Percentiles rank a stretch among this genome's conserved stretches.
phyloP scores from a whole-genome alignment of 2,797 vertebrate species.

The Periophthalmus magnuspinnatus region DNA sequence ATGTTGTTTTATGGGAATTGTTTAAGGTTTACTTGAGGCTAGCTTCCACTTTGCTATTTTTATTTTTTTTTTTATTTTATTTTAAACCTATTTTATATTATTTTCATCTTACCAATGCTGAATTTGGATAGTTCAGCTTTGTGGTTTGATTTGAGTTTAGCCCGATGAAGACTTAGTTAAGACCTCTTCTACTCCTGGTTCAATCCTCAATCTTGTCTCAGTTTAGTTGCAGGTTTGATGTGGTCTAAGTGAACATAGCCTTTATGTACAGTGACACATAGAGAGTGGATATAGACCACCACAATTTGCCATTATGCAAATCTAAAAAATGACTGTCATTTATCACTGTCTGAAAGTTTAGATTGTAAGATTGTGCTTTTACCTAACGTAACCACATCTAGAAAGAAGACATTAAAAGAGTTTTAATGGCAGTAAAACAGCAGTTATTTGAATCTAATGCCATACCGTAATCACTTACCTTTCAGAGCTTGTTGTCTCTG shows the following conservation, averaged over 20 bases:
- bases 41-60: no score
- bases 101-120: no score
- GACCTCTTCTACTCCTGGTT: no score
- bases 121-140: no score
- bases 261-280: not conserved
- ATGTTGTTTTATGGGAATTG: not conserved
- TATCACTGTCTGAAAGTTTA: not conserved
- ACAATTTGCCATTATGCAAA: not conserved
- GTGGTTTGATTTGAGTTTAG: no score
- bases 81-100: no score
- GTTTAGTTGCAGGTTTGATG: no score
- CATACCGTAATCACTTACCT: not conserved
- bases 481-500: not conserved
- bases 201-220: no score
- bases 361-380: not conserved
- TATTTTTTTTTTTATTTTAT: no score
- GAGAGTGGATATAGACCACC: not conserved
- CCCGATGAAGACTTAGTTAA: no score
- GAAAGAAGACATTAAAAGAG: not conserved
- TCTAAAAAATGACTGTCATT: not conserved
- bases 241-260: not conserved
- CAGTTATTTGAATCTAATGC: not conserved
- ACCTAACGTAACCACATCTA: conserved; percentile 15
- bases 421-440: conserved; percentile 7
- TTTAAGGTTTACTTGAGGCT: not conserved